These are phyloP conservation scores for Pica pica DNA, from an alignment of 2,113 vertebrate genomes.

Conservation along the genomic window DNA sequence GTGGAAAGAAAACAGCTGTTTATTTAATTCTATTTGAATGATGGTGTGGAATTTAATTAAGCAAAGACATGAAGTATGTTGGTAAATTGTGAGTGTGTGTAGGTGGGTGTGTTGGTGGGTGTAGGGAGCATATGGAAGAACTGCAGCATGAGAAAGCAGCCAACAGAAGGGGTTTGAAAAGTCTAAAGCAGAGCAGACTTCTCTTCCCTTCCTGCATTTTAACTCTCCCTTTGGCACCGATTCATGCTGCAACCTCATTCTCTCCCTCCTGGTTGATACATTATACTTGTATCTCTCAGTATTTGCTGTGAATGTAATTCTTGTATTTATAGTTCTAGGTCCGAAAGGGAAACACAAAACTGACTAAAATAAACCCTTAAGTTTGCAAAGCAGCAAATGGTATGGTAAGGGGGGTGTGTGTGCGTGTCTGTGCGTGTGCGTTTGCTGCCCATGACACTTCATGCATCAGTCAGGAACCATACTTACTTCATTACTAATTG, in stretches of 20 bases:
- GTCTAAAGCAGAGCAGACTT: constrained; percentile 15
- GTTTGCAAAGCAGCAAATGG: neutral
- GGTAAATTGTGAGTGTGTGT: constrained; percentile 50
- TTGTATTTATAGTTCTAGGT: neutral
- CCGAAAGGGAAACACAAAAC: neutral
- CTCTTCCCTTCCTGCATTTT: neutral
- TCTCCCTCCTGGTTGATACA: neutral
- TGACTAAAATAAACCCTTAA: neutral
- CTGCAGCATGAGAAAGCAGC: constrained; percentile 17
- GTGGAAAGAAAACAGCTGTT: constrained; percentile 32
- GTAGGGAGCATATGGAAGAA: constrained; percentile 46
- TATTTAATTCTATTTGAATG: constrained; percentile 56
- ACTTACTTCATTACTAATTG: rapidly evolving
- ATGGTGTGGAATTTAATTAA: constrained; percentile 26
- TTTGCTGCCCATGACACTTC: rapidly evolving
- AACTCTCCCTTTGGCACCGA: neutral
- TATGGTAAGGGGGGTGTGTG: rapidly evolving
- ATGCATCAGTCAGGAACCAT: rapidly evolving
- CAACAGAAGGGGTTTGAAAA: neutral
- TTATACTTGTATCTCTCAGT: no score
- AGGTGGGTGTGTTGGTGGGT: constrained; percentile 39
- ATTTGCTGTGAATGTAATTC: neutral
- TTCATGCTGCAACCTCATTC: neutral
- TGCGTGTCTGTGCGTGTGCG: rapidly evolving
- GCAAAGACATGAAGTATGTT: constrained; percentile 26